Percentiles rank a stretch among this genome's conserved stretches.
Conservation (phyloP, 2,888 invertebrate species). For the Campoletis raptor region DNA sequence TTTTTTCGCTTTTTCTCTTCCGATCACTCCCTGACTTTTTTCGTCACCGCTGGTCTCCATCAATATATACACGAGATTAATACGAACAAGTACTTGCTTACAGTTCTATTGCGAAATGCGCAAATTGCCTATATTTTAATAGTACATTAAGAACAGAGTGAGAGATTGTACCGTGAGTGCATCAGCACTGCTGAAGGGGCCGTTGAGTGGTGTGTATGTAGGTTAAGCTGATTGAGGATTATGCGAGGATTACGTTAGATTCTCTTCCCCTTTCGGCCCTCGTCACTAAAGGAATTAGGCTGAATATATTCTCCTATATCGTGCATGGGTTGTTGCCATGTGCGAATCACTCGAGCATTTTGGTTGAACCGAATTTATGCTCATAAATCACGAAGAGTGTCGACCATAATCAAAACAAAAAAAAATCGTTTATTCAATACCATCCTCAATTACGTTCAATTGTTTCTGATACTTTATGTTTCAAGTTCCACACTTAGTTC, state of each 20-base stretch:
- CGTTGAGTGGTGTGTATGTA: slow-evolving; percentile 71
- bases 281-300: slow-evolving; percentile 69
- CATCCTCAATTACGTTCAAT: not conserved
- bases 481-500: not conserved
- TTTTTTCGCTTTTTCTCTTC: not conserved
- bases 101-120: slow-evolving; percentile 23
- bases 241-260: slow-evolving; percentile 72
- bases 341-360: slow-evolving; percentile 46
- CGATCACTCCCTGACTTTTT: not conserved
- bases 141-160: slow-evolving; percentile 41
- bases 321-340: slow-evolving; percentile 12
- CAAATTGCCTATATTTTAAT: slow-evolving; percentile 25
- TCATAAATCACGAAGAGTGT: not conserved
- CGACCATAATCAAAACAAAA: not conserved
- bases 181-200: slow-evolving; percentile 59
- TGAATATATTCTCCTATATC: slow-evolving; percentile 68
- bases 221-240: slow-evolving; percentile 76
- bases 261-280: slow-evolving; percentile 51
- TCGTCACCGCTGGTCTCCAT: not conserved
- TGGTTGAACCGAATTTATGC: slow-evolving; percentile 29
- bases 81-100: slow-evolving; percentile 27
- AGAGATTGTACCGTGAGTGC: slow-evolving; percentile 47
- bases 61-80: slow-evolving; percentile 13
- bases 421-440: not conserved
- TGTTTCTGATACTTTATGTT: not conserved